Evolutionary conservation across 2,888 invertebrate genomes (phyloP).

Genomic region (Ophonus ardosiacus): DNA sequence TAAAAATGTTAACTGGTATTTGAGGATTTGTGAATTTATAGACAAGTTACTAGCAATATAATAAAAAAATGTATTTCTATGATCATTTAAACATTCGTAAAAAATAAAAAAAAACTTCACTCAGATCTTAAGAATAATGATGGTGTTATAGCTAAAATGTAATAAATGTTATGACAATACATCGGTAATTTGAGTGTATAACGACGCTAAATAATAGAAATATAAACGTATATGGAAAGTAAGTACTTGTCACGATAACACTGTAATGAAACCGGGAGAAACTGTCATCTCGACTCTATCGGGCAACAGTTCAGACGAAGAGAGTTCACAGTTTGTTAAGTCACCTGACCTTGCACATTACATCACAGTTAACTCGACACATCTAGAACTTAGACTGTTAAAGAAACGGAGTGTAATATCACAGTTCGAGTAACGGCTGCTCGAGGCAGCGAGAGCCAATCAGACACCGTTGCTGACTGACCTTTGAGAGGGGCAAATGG

Average conservation of each 20-base stretch:
- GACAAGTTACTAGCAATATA: constrained; percentile 39
- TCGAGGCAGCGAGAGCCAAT: constrained; percentile 33
- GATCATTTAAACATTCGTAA: constrained; percentile 47
- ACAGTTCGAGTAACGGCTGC: constrained; percentile 60
- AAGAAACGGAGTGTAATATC: constrained; percentile 63
- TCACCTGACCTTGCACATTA: constrained; percentile 62
- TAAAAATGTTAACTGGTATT: constrained; percentile 2
- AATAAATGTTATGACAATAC: constrained; percentile 50
- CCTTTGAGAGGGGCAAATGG: constrained; percentile 15
- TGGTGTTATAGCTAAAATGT: constrained; percentile 30
- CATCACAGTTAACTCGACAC: constrained; percentile 63
- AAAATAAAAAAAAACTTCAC: constrained; percentile 46
- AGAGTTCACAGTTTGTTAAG: constrained; percentile 53
- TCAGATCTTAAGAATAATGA: constrained; percentile 44
- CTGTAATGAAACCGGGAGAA: constrained; percentile 58
- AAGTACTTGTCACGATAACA: constrained; percentile 57
- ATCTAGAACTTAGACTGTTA: constrained; percentile 58
- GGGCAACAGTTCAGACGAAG: constrained; percentile 53
- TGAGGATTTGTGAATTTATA: constrained; percentile 28
- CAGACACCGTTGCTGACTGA: constrained; percentile 22
- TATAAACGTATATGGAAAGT: constrained; percentile 39
- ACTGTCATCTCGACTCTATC: constrained; percentile 58
- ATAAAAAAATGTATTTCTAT: constrained; percentile 59
- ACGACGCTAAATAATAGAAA: constrained; percentile 43
- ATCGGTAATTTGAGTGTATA: constrained; percentile 48